phyloP scores from a whole-genome alignment of 2,113 vertebrate genomes.

The Mellivora capensis region DNA sequence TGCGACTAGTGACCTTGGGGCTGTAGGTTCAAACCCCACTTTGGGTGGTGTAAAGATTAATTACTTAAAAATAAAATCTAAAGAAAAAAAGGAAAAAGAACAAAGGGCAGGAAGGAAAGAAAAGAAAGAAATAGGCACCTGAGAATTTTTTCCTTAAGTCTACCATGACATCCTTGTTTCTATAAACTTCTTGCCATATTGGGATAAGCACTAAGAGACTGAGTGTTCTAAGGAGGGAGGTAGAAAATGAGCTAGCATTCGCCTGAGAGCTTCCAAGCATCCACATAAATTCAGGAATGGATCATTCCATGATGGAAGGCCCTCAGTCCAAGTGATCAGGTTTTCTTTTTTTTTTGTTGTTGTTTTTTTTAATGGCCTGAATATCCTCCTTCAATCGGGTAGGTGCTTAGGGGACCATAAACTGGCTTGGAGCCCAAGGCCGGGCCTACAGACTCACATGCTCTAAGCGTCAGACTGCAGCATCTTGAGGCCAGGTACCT shows the following conservation, averaged over 20 bases:
- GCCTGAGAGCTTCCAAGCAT: background rate
- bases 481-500: background rate
- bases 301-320: background rate
- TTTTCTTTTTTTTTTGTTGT: background rate
- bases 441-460: accelerated
- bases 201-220: background rate
- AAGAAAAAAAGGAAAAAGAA: background rate
- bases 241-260: background rate
- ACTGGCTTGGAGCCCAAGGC: background rate
- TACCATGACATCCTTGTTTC: background rate
- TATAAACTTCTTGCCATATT: background rate
- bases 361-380: background rate
- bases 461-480: background rate
- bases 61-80: background rate
- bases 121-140: background rate
- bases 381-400: background rate
- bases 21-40: background rate
- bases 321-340: background rate
- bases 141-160: background rate
- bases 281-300: background rate
- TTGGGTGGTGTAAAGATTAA: background rate
- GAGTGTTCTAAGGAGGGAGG: background rate
- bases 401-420: background rate
- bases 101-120: background rate
- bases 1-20: background rate